These are phyloP conservation scores for Ostrea denselamellosa DNA, from an alignment of 1,140 invertebrate species.

Conservation along the genomic window DNA sequence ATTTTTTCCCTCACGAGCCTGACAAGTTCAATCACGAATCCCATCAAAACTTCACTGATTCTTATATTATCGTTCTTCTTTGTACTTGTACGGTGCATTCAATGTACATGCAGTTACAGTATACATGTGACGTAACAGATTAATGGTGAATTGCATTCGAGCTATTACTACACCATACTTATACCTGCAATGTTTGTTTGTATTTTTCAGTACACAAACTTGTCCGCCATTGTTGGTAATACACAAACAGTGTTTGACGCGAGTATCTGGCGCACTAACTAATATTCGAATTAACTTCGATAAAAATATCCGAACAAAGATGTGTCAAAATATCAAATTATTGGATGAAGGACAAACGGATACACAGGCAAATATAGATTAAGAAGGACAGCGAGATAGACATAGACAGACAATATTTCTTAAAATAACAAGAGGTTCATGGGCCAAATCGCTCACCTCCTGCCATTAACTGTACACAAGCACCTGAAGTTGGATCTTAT, in stretches of 20 bases:
- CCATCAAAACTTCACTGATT: neutral
- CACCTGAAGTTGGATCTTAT: too few relatives aligned
- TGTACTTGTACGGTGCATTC: neutral
- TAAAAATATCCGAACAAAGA: neutral
- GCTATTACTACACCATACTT: neutral
- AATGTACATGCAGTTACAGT: too few relatives aligned
- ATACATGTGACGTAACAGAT: too few relatives aligned
- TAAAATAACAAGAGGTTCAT: too few relatives aligned
- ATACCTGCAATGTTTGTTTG: neutral
- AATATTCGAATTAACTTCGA: neutral
- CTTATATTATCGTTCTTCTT: neutral
- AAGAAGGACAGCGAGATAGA: too few relatives aligned
- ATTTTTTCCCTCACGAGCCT: neutral
- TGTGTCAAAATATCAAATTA: too few relatives aligned
- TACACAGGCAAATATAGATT: too few relatives aligned
- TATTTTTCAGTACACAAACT: slow-evolving; percentile 19
- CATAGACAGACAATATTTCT: too few relatives aligned
- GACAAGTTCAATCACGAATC: slow-evolving; percentile 23
- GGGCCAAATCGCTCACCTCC: too few relatives aligned
- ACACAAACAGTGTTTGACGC: slow-evolving; percentile 39
- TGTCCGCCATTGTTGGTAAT: slow-evolving; percentile 13
- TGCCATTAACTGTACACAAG: too few relatives aligned
- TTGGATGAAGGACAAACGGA: too few relatives aligned
- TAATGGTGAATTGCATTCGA: too few relatives aligned
- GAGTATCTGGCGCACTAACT: slow-evolving; percentile 32